A percentile compares a stretch with the other conserved stretches of the same genome.
phyloP scores from a whole-genome alignment of 2,797 vertebrate genomes.

The Denticeps clupeoides region DNA sequence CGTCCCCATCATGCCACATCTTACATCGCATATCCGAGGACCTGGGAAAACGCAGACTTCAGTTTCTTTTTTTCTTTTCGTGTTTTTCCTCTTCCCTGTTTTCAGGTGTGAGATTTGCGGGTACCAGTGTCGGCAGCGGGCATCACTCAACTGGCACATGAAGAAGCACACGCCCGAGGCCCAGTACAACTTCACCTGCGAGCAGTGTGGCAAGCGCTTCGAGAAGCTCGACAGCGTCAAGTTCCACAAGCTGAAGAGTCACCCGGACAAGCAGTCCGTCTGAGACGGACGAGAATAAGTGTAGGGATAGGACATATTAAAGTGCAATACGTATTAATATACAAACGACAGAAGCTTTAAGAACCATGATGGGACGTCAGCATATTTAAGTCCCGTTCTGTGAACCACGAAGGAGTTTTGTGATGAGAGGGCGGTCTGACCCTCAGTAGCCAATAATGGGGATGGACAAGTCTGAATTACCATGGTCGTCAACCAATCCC shows the following conservation, averaged over 20 bases:
- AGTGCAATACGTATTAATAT: too few species aligned
- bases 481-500: too few species aligned
- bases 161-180: constrained; percentile 76
- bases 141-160: constrained; percentile 94
- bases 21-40: too few species aligned
- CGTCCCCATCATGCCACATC: too few species aligned
- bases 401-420: too few species aligned
- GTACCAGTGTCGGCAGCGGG: constrained; percentile 85
- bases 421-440: too few species aligned
- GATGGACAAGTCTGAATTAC: too few species aligned
- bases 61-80: not conserved
- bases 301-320: not conserved
- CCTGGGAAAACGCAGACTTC: too few species aligned
- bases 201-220: constrained; percentile 79
- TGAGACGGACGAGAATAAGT: constrained; percentile 39
- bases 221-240: constrained; percentile 87
- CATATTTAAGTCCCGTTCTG: too few species aligned
- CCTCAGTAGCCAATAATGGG: too few species aligned
- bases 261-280: constrained; percentile 68
- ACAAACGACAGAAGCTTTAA: too few species aligned
- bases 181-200: constrained; percentile 82
- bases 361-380: too few species aligned
- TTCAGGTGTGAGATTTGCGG: constrained; percentile 86
- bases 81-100: not conserved
- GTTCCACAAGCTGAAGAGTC: constrained; percentile 86